Conservation (phyloP, 1,140 invertebrate species). For the Condylostylus longicornis region DNA sequence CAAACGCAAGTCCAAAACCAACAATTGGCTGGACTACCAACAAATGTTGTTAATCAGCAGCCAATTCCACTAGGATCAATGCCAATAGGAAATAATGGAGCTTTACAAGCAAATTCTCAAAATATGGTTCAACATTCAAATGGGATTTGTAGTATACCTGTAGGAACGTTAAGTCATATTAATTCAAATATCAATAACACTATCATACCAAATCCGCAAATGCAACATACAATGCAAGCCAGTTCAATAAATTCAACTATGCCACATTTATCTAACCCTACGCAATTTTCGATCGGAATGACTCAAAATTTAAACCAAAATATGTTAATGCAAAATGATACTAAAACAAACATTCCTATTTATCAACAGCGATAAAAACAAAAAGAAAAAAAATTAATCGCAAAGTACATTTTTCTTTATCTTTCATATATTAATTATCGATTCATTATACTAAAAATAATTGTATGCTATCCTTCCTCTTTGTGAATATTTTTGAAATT, state of each 20-base stretch:
- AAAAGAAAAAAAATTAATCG: no score
- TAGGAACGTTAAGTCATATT: background rate
- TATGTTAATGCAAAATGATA: conserved; percentile 24
- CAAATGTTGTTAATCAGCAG: conserved; percentile 5
- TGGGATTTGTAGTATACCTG: no score
- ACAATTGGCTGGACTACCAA: conserved; percentile 14
- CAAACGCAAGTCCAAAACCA: conserved; percentile 7
- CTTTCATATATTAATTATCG: no score
- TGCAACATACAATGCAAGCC: conserved; percentile 1
- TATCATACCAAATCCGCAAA: conserved; percentile 23
- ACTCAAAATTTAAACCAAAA: conserved; percentile 10
- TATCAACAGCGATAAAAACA: conserved; percentile 29
- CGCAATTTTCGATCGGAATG: no score
- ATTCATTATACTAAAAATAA: no score
- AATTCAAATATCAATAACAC: background rate
- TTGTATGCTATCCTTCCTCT: no score
- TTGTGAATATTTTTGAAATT: no score
- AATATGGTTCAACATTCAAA: no score
- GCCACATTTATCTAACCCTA: background rate
- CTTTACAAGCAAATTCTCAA: no score
- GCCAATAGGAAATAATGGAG: no score
- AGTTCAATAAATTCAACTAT: background rate
- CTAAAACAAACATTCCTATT: conserved; percentile 31
- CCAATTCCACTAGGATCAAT: no score
- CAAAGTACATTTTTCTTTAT: no score